Conservation (phyloP, 2,113 vertebrate species). For the Charina bottae region DNA sequence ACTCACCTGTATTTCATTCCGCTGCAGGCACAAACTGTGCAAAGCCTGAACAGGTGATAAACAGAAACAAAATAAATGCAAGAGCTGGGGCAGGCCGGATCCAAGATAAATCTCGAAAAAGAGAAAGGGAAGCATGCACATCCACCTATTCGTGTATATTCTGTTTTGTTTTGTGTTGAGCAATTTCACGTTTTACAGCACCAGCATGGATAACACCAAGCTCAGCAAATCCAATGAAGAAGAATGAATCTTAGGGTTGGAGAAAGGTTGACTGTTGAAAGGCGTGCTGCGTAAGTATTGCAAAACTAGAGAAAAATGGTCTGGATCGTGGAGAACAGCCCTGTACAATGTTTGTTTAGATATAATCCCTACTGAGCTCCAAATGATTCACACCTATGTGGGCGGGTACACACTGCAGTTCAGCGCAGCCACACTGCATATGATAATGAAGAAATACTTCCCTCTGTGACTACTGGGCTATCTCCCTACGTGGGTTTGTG, state of each 20-base stretch:
- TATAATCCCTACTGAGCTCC: background rate
- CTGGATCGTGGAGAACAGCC: background rate
- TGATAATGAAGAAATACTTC: background rate
- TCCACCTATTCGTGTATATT: background rate
- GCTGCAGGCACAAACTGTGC: constrained; percentile 23
- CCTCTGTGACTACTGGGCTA: background rate
- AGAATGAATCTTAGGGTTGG: background rate
- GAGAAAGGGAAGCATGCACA: background rate
- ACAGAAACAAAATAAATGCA: constrained; percentile 10
- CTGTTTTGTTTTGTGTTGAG: background rate
- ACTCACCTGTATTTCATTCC: background rate
- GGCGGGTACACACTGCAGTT: background rate
- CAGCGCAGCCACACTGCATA: background rate
- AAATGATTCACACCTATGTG: background rate
- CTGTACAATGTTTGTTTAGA: background rate
- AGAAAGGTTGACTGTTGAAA: background rate
- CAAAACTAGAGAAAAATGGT: background rate
- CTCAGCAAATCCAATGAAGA: background rate
- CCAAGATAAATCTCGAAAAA: background rate
- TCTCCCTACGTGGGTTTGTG: background rate
- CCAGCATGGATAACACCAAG: too few relatives aligned
- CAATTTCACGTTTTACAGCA: too few relatives aligned
- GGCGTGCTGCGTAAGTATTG: too few relatives aligned
- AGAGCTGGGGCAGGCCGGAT: constrained; percentile 18
- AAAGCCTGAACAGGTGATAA: background rate